Conservation (phyloP, 2,113 vertebrate species). For the Heterotilapia buettikoferi region DNA sequence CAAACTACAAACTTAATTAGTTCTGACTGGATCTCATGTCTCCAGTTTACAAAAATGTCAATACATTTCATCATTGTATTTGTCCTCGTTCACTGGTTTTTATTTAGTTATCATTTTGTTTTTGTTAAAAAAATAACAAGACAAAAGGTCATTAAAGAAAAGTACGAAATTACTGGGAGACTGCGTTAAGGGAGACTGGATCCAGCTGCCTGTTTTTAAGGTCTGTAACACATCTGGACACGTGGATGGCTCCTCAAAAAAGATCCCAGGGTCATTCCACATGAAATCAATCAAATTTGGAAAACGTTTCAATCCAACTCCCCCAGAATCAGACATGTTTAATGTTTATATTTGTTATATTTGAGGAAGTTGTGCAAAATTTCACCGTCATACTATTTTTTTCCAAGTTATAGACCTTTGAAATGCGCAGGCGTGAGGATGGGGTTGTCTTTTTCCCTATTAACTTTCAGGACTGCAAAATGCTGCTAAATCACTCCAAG, state of each 20-base stretch:
- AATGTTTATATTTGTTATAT: background rate
- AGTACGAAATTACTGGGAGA: background rate
- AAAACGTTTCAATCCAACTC: background rate
- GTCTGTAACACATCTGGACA: constrained; percentile 61
- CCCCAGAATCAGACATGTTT: background rate
- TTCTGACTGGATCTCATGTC: background rate
- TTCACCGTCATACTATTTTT: background rate
- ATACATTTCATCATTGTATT: background rate
- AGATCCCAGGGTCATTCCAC: background rate
- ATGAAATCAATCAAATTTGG: background rate
- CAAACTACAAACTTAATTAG: background rate
- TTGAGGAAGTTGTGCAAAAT: background rate
- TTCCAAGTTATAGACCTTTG: too few species aligned
- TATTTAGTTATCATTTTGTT: background rate
- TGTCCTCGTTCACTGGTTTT: background rate
- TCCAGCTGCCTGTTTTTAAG: constrained; percentile 81
- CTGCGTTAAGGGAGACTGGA: constrained; percentile 74
- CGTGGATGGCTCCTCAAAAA: background rate
- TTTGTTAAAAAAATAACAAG: background rate
- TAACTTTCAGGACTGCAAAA: background rate
- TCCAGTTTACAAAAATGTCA: background rate
- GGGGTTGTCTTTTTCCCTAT: background rate
- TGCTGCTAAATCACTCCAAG: background rate
- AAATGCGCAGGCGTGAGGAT: background rate
- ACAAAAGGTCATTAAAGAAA: background rate